Evolutionary conservation across 2,113 vertebrate genomes (phyloP).

Genomic region (Oreocharis arfaki): DNA sequence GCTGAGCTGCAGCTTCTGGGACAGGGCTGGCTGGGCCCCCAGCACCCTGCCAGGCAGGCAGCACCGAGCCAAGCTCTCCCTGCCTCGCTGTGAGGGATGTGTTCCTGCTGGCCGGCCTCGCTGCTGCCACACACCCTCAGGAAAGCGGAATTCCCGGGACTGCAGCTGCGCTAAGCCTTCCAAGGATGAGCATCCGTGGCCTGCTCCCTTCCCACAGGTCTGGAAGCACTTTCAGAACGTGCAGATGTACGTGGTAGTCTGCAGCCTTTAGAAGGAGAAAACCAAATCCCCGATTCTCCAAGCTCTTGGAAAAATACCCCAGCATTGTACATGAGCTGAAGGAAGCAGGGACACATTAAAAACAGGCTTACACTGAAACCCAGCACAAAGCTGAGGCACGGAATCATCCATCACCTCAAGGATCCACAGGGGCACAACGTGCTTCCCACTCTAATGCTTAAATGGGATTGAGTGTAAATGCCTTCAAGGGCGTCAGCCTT

Average conservation of each 20-base stretch:
- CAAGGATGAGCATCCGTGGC: accelerated
- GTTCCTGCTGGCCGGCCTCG: background rate
- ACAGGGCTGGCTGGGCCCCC: background rate
- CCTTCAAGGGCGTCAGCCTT: background rate
- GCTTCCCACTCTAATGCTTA: background rate
- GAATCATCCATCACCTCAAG: background rate
- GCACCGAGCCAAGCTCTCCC: background rate
- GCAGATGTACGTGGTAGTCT: background rate
- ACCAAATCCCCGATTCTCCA: background rate
- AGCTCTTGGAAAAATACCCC: background rate
- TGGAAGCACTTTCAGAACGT: background rate
- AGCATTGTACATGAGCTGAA: background rate
- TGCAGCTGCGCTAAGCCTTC: background rate
- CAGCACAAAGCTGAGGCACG: background rate
- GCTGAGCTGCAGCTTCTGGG: background rate
- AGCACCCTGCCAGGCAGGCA: background rate
- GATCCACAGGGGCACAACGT: background rate
- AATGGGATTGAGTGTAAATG: background rate
- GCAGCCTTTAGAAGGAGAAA: background rate
- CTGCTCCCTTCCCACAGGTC: background rate
- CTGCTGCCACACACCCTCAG: background rate
- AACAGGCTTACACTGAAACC: background rate
- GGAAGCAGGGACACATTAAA: background rate
- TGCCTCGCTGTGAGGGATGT: background rate
- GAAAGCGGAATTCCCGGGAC: background rate